A percentile compares a stretch with the other conserved stretches of the same genome.
These are phyloP conservation scores for Diacarnus erythraeanus DNA, from an alignment of 37 sponge, comb jelly and placozoan species.

Conservation along the genomic window DNA sequence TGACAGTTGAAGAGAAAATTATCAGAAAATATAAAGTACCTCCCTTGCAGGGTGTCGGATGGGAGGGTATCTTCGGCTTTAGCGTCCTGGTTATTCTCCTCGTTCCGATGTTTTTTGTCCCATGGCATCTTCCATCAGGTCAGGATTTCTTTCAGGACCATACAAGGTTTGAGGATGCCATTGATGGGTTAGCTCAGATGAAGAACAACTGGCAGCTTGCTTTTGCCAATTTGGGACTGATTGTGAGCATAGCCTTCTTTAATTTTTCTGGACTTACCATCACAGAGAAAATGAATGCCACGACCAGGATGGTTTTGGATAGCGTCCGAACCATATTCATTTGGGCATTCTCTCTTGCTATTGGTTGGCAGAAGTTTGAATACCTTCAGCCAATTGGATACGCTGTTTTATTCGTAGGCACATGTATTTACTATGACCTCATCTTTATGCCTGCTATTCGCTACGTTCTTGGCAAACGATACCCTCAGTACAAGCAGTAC, in stretches of 20 bases:
- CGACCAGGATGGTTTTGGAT: slow-evolving; percentile 91
- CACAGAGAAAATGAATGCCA: slow-evolving; percentile 88
- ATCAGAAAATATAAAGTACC: slow-evolving; percentile 89
- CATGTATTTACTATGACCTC: slow-evolving; percentile 90
- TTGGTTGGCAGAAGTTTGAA: slow-evolving; percentile 88
- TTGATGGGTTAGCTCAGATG: slow-evolving; percentile 85
- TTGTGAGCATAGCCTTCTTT: slow-evolving; percentile 95
- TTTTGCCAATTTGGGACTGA: slow-evolving; percentile 68
- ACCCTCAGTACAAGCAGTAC: no score
- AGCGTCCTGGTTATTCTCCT: slow-evolving; percentile 64
- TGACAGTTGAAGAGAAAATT: slow-evolving; percentile 90
- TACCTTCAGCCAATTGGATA: slow-evolving; percentile 83
- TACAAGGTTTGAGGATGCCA: slow-evolving; percentile 82
- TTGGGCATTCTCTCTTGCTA: slow-evolving; percentile 84
- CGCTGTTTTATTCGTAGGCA: slow-evolving; percentile 79
- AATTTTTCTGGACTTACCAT: slow-evolving; percentile 96
- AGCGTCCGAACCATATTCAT: slow-evolving; percentile 91
- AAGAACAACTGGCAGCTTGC: slow-evolving; percentile 46
- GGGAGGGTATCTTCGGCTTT: slow-evolving; percentile 97
- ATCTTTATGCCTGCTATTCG: slow-evolving; percentile 57
- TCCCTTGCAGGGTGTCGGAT: slow-evolving; percentile 91
- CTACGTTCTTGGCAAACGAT: slow-evolving; percentile 4
- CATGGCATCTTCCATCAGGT: slow-evolving; percentile 78
- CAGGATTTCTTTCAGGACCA: slow-evolving; percentile 71
- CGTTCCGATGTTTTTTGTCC: slow-evolving; percentile 94